Percentiles rank a stretch among this genome's conserved stretches.
These are phyloP conservation scores for Amazona guildingii DNA, from an alignment of 2,113 vertebrate species.

Conservation along the genomic window DNA sequence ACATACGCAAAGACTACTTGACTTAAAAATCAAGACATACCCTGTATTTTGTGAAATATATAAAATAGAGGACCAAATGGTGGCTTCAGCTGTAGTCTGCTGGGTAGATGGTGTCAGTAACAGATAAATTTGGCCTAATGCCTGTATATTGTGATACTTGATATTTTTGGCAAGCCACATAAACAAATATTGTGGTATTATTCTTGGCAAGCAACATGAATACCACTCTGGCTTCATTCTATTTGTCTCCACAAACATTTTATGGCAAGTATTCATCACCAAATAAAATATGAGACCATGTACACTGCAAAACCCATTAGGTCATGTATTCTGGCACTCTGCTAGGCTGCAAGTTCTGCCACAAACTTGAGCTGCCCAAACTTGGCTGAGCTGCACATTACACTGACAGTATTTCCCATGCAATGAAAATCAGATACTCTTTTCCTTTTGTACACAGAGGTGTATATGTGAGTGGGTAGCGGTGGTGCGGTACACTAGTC, in stretches of 20 bases:
- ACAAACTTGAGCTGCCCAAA: not conserved
- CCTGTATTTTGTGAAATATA: not conserved
- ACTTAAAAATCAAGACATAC: not conserved
- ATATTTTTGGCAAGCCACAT: not conserved
- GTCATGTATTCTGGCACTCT: not conserved
- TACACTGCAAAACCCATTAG: not conserved
- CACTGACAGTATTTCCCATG: not conserved
- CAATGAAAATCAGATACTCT: not conserved
- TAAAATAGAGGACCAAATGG: not conserved
- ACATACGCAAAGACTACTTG: not conserved
- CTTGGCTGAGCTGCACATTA: not conserved
- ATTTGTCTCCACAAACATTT: not conserved
- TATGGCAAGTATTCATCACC: not conserved
- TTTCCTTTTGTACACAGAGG: not conserved
- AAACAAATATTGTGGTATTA: constrained; percentile 21
- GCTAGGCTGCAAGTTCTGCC: not conserved
- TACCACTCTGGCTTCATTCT: not conserved
- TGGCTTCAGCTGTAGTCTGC: not conserved
- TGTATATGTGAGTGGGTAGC: not conserved
- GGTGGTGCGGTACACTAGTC: not conserved
- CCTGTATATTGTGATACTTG: not conserved
- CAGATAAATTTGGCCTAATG: not conserved
- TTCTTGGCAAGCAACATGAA: constrained; percentile 14
- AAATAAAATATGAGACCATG: constrained; percentile 4
- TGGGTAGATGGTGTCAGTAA: not conserved